Evolutionary conservation across 2,888 invertebrate species (phyloP), one percentile per base, ranked within the genome.

Genomic region (Tipula lateralis): DNA sequence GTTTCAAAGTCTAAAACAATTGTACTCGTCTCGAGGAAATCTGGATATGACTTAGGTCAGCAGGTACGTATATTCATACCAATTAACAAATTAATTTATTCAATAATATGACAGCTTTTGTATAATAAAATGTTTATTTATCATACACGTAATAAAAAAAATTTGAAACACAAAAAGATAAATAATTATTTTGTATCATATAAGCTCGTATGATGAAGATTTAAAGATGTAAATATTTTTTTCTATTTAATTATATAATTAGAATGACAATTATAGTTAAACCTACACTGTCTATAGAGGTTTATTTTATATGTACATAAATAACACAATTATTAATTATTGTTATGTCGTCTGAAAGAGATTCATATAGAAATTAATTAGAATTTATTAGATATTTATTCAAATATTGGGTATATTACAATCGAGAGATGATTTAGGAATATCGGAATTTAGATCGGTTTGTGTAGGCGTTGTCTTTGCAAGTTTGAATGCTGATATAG

Each of bases 241-340:
- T 24, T 66, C 66, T 24, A 66, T 66, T 66, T 66, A 66, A 66
- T 66, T 66, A 66, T 66, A 19, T 66, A 66, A 66, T 66, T 66
- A 66, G 66, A 66, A 66, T 66, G 66, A 66, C 66, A 66, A 66
- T 66, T 66, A 66, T 24, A 24, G 66, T 66, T 66, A 66, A 66
- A 66, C 66, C 66, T 66, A 66, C 66, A 24, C 66, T 66, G 66
- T 66, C 66, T 66, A 66, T 66, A 19, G n/a, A n/a, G 1, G 24
- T 24, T 66, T 66, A 9, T 66, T n/a, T 44, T 66, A 3, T 66
- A 66, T 66, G 66, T 24, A 16, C 16, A 16, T 4, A 16, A 4
- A 9, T 13, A 50, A 50, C 44, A 66, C 66, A 24, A 24, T 7
- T 66, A 66, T 66, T 66, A 66, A 24, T 66, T 66, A 66, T 66